Evolutionary conservation across 2,888 invertebrate species (phyloP).

Genomic region (Drosophila parthenogenetica): DNA sequence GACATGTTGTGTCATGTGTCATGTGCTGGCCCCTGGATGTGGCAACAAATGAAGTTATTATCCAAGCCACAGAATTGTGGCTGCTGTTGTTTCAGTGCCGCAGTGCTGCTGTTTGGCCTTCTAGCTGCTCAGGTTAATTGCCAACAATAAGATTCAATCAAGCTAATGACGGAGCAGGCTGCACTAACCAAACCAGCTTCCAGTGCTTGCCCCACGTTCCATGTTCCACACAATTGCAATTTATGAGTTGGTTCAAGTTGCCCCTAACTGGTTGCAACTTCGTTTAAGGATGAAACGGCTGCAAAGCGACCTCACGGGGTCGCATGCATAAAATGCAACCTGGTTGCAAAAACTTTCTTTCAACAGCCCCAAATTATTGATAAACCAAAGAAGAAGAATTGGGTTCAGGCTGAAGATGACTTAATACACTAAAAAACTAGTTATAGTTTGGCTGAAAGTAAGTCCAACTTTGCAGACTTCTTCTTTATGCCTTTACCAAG

Average conservation of each 20-base stretch:
- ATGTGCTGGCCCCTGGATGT: conserved; percentile 31
- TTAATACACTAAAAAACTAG: not conserved
- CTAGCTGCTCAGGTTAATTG: conserved; percentile 75
- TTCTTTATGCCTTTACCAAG: not conserved
- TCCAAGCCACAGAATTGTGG: conserved; percentile 26
- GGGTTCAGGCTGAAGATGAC: not conserved
- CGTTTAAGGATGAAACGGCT: conserved; percentile 3
- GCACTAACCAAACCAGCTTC: conserved; percentile 47
- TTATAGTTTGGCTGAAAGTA: too few species aligned
- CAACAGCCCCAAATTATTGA: conserved; percentile 55
- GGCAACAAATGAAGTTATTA: conserved; percentile 72
- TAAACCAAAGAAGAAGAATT: conserved; percentile 21
- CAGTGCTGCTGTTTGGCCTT: conserved; percentile 48
- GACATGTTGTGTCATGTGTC: conserved; percentile 76
- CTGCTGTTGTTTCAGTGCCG: conserved; percentile 9
- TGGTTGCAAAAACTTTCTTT: conserved; percentile 57
- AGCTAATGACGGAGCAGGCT: conserved; percentile 72
- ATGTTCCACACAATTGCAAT: conserved; percentile 67
- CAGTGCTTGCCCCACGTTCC: conserved; percentile 21
- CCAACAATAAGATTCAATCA: conserved; percentile 80
- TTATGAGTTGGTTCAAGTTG: conserved; percentile 57
- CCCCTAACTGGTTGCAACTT: conserved; percentile 14
- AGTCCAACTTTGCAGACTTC: too few species aligned
- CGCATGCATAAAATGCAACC: conserved; percentile 71
- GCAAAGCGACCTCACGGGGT: conserved; percentile 65